Percentiles rank a stretch among this genome's conserved stretches.
Evolutionary conservation across 2,113 vertebrate genomes (phyloP).

Genomic region (Chrysemys picta): DNA sequence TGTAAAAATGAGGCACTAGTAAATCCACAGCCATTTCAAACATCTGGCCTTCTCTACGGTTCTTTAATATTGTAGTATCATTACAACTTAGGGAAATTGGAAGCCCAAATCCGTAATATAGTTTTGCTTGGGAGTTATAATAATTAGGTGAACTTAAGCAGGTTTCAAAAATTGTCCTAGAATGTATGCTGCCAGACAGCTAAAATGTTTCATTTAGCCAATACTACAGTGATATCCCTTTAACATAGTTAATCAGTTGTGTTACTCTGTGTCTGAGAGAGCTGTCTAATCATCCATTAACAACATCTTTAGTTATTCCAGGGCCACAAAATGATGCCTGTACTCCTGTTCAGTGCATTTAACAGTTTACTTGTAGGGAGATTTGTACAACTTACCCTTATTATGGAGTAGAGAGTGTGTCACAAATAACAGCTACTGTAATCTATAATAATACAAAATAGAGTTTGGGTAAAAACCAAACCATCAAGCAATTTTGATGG

Average conservation of each 20-base stretch:
- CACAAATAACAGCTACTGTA: not conserved
- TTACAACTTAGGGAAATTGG: not conserved
- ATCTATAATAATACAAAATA: not conserved
- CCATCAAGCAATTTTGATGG: no score
- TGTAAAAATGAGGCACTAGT: not conserved
- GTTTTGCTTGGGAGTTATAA: not conserved
- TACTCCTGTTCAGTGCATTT: not conserved
- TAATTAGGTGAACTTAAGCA: not conserved
- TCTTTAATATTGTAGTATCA: not conserved
- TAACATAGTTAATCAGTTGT: not conserved
- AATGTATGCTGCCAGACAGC: not conserved
- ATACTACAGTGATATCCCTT: not conserved
- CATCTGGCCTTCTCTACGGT: accelerated
- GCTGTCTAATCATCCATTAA: not conserved
- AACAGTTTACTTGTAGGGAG: not conserved
- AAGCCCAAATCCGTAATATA: not conserved
- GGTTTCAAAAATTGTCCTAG: not conserved
- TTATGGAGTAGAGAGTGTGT: not conserved
- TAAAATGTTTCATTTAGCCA: not conserved
- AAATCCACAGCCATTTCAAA: not conserved
- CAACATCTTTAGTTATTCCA: not conserved
- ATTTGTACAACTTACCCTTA: not conserved
- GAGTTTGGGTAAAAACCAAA: no score
- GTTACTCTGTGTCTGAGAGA: not conserved
- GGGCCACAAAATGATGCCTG: not conserved